Conservation (phyloP, 2,113 vertebrate genomes). For the Pitta sordida region DNA sequence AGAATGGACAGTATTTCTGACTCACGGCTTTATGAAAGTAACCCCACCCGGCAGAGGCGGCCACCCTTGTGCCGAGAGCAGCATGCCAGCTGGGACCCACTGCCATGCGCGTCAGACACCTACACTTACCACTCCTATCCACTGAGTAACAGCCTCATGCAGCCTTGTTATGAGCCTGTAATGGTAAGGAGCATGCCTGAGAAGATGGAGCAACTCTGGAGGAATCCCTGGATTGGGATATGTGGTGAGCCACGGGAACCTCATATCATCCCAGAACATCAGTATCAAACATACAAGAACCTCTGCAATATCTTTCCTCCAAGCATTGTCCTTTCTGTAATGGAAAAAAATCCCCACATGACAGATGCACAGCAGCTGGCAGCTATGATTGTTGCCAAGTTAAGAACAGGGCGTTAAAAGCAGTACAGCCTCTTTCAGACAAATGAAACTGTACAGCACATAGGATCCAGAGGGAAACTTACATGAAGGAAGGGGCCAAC, state of each 20-base stretch:
- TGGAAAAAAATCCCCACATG: conserved; percentile 98
- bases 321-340: conserved; percentile 91
- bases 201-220: conserved; percentile 99
- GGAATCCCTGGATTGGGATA: conserved; percentile 89
- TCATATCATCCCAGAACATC: conserved; percentile 91
- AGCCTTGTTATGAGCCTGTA: conserved; percentile 91
- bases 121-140: conserved; percentile 90
- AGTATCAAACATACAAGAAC: conserved; percentile 97
- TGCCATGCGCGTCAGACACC: conserved; percentile 86
- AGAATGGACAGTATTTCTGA: conserved; percentile 98
- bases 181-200: conserved; percentile 98
- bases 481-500: conserved; percentile 18
- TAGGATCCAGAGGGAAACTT: background rate
- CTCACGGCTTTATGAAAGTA: conserved; percentile 93
- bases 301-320: conserved; percentile 98
- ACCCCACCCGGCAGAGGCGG: conserved; percentile 88
- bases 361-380: conserved; percentile 96
- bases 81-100: conserved; percentile 95
- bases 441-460: background rate
- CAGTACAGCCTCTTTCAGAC: background rate
- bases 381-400: conserved; percentile 92
- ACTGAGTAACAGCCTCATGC: conserved; percentile 89
- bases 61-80: conserved; percentile 97
- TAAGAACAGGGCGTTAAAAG: conserved; percentile 87
- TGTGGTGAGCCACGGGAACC: conserved; percentile 85